Evolutionary conservation across 2,888 invertebrate genomes (phyloP).

Genomic region (Latheticus oryzae): DNA sequence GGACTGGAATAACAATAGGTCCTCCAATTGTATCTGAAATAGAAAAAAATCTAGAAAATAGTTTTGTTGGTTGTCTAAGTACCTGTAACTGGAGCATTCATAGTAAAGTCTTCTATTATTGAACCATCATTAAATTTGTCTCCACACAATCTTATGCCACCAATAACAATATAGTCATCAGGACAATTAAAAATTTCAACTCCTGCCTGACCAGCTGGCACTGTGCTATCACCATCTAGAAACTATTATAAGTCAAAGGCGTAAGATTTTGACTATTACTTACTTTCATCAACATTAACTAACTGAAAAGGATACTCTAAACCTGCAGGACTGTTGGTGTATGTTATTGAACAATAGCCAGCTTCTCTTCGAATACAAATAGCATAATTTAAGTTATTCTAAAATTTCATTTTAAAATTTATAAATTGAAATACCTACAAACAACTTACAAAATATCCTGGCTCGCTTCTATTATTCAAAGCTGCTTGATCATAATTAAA

Average conservation of each 20-base stretch:
- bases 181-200: slow-evolving; percentile 82
- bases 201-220: slow-evolving; percentile 78
- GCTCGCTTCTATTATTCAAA: slow-evolving; percentile 68
- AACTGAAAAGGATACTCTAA: slow-evolving; percentile 74
- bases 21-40: slow-evolving; percentile 75
- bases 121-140: slow-evolving; percentile 80
- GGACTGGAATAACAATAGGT: slow-evolving; percentile 77
- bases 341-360: slow-evolving; percentile 76
- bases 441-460: slow-evolving; percentile 74
- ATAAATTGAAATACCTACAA: too few species aligned
- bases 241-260: neutral
- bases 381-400: slow-evolving; percentile 84
- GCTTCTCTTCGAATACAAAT: slow-evolving; percentile 75
- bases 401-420: slow-evolving; percentile 62
- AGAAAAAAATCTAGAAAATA: slow-evolving; percentile 15
- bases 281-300: slow-evolving; percentile 75
- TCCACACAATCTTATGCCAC: slow-evolving; percentile 79
- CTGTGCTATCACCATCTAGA: slow-evolving; percentile 72
- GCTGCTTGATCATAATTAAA: slow-evolving; percentile 77
- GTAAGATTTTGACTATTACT: slow-evolving; percentile 36
- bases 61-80: too few species aligned
- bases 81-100: slow-evolving; percentile 79
- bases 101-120: slow-evolving; percentile 71
- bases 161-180: slow-evolving; percentile 78
- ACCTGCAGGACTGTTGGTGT: slow-evolving; percentile 68